Conservation (phyloP, 2,113 vertebrate genomes). For the Podarcis raffonei region DNA sequence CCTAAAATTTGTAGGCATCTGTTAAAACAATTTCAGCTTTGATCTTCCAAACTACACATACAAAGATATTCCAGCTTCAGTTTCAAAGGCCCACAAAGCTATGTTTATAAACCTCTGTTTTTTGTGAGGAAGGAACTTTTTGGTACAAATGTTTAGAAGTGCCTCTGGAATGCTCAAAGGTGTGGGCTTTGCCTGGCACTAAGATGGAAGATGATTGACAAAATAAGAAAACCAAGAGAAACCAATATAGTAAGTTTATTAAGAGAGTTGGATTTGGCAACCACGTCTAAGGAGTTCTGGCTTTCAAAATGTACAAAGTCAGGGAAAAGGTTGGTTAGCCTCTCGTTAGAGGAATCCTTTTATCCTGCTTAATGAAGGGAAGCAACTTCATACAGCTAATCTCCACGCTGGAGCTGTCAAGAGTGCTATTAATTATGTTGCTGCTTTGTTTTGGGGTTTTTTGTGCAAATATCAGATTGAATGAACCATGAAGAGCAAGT, state of each 20-base stretch:
- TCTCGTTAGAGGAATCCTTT: slow-evolving; percentile 61
- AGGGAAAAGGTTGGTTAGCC: slow-evolving; percentile 53
- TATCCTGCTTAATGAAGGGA: slow-evolving; percentile 62
- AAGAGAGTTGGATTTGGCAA: slow-evolving; percentile 57
- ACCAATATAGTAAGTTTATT: slow-evolving; percentile 35
- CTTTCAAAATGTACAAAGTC: slow-evolving; percentile 57
- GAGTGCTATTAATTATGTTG: slow-evolving; percentile 12
- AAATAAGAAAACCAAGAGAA: slow-evolving; percentile 32
- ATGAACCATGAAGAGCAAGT: slow-evolving; percentile 35
- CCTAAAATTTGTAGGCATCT: not conserved
- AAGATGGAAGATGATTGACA: slow-evolving; percentile 13
- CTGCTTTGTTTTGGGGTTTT: no score
- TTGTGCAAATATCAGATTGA: slow-evolving; percentile 34
- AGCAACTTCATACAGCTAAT: slow-evolving; percentile 58
- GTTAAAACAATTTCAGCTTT: slow-evolving; percentile 16
- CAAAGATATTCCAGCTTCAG: slow-evolving; percentile 13
- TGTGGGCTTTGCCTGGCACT: not conserved
- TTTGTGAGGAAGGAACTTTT: not conserved
- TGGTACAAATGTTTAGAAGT: not conserved
- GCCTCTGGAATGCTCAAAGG: not conserved
- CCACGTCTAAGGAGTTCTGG: slow-evolving; percentile 54
- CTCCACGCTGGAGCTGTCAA: slow-evolving; percentile 56
- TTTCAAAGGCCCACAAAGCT: slow-evolving; percentile 19
- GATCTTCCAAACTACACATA: not conserved
- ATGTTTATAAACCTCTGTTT: not conserved